Conservation (phyloP, 2,888 invertebrate genomes). For the Cremastinae sp. region DNA sequence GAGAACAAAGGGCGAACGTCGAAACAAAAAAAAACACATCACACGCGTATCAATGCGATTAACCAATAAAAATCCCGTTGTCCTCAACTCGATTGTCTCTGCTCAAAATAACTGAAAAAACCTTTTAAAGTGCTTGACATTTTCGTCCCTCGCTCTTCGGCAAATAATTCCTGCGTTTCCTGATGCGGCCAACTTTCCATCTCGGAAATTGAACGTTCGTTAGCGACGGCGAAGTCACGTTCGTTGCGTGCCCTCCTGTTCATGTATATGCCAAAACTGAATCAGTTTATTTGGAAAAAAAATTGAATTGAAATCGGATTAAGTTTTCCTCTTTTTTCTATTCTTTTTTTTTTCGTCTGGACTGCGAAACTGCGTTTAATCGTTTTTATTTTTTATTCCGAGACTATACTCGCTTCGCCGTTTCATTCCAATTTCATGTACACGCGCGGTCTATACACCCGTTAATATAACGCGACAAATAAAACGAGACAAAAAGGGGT, state of each 20-base stretch:
- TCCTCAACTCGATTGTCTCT: too few species aligned
- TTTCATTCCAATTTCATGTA: not conserved
- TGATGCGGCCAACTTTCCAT: slow-evolving; percentile 10
- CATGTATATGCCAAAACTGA: slow-evolving; percentile 10
- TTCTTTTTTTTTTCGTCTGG: slow-evolving; percentile 1
- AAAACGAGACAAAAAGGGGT: not conserved
- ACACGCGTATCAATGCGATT: too few species aligned
- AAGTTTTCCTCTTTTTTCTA: slow-evolving; percentile 24
- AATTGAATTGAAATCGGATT: slow-evolving; percentile 45
- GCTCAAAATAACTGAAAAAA: not conserved
- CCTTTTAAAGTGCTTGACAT: slow-evolving; percentile 43
- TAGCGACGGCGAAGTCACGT: slow-evolving; percentile 22
- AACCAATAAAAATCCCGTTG: too few species aligned
- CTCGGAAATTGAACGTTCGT: slow-evolving; percentile 25
- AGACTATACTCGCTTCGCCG: not conserved
- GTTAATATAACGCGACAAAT: not conserved
- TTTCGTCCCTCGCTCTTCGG: slow-evolving; percentile 21
- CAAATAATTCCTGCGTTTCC: slow-evolving; percentile 26
- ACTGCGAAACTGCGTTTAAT: slow-evolving; percentile 26
- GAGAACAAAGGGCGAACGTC: not conserved
- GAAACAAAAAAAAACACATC: too few species aligned
- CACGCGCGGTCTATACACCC: not conserved
- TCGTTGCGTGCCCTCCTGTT: slow-evolving; percentile 33
- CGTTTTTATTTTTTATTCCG: slow-evolving; percentile 4
- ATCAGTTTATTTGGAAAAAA: slow-evolving; percentile 19